Evolutionary conservation across 2,888 invertebrate species (phyloP).

Genomic region (Caenorhabditis afra): DNA sequence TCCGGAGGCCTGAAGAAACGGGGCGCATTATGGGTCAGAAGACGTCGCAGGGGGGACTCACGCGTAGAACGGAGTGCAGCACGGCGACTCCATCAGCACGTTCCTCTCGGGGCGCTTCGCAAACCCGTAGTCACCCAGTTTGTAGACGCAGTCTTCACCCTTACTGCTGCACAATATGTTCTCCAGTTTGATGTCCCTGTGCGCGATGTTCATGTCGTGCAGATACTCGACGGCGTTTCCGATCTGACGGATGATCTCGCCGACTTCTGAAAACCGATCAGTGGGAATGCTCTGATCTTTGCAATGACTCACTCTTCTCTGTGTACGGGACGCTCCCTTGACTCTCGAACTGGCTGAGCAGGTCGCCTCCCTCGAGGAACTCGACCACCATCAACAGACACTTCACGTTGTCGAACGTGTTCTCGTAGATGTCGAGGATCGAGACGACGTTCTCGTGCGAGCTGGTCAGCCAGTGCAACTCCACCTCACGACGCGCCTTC

Average conservation of each 20-base stretch:
- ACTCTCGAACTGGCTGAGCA: conserved; percentile 96
- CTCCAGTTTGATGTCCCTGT: conserved; percentile 84
- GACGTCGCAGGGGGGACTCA: conserved; percentile 80
- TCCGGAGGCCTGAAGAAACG: conserved; percentile 84
- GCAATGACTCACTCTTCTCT: conserved; percentile 86
- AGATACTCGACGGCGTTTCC: conserved; percentile 94
- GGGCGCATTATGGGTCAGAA: neutral
- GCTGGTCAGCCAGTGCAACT: conserved; percentile 94
- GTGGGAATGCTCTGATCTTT: neutral
- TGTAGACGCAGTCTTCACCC: conserved; percentile 89
- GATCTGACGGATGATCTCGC: conserved; percentile 95
- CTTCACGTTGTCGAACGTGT: conserved; percentile 91
- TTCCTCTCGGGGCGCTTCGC: conserved; percentile 90
- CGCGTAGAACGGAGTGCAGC: conserved; percentile 99
- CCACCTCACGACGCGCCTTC: conserved; percentile 94
- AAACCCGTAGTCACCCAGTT: conserved; percentile 98
- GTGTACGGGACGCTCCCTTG: conserved; percentile 95
- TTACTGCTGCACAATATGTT: conserved; percentile 87
- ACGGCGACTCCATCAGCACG: conserved; percentile 95
- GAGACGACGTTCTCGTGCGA: conserved; percentile 94
- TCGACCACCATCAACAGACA: conserved; percentile 91
- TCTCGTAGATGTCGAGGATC: conserved; percentile 95
- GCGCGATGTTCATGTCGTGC: conserved; percentile 94
- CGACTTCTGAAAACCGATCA: conserved; percentile 86
- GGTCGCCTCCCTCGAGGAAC: conserved; percentile 97